A percentile compares a stretch with the other conserved stretches of the same genome.
These are phyloP conservation scores for Clarias gariepinus DNA, from an alignment of 2,113 vertebrate species.

Conservation along the genomic window DNA sequence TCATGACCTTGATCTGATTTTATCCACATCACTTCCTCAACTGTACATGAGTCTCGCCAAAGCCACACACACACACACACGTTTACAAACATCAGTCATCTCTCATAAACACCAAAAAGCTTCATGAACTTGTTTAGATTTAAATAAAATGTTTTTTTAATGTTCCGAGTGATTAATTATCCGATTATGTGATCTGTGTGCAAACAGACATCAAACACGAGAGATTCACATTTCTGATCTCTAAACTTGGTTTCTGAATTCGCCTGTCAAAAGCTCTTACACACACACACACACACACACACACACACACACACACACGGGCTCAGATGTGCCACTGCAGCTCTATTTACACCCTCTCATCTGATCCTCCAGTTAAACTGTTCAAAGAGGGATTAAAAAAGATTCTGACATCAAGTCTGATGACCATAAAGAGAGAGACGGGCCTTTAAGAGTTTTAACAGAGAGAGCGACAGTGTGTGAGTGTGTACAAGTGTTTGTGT, in stretches of 20 bases:
- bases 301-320: constrained; percentile 13
- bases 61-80: background rate
- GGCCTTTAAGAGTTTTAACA: constrained; percentile 27
- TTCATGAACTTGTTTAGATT: background rate
- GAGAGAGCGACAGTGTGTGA: background rate
- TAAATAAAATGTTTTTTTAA: background rate
- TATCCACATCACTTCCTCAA: background rate
- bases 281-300: constrained; percentile 20
- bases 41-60: background rate
- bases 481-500: background rate
- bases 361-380: constrained; percentile 34
- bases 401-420: constrained; percentile 38
- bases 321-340: background rate
- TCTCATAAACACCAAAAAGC: background rate
- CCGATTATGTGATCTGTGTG: constrained; percentile 17
- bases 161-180: constrained; percentile 11
- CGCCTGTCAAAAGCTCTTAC: background rate
- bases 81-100: background rate
- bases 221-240: constrained; percentile 27
- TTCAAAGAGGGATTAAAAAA: constrained; percentile 47
- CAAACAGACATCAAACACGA: constrained; percentile 21
- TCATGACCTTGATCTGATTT: background rate
- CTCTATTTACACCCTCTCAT: constrained; percentile 29
- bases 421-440: constrained; percentile 27
- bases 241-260: constrained; percentile 20